Evolutionary conservation across 2,888 invertebrate species (phyloP).

Genomic region (Parapristionchus giblindavisi): DNA sequence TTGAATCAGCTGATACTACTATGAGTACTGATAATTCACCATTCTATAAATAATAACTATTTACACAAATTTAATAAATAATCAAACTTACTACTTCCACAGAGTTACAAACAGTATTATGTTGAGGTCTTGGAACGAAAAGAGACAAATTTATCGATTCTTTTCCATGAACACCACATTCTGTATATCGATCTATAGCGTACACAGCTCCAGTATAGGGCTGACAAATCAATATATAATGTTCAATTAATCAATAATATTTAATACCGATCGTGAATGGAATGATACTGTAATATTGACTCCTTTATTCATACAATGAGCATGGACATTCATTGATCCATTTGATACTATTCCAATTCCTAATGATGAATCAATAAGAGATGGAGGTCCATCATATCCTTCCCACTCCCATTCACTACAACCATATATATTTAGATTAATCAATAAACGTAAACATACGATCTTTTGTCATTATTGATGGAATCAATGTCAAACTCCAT

Average conservation of each 20-base stretch:
- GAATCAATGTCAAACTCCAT: no score
- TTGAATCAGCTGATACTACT: conserved; percentile 65
- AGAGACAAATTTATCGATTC: conserved; percentile 54
- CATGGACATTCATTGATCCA: conserved; percentile 42
- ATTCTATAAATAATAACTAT: conserved; percentile 49
- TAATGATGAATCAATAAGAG: conserved; percentile 39
- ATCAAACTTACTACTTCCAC: conserved; percentile 55
- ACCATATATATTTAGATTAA: background rate
- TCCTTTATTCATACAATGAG: conserved; percentile 52
- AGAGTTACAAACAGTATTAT: conserved; percentile 65
- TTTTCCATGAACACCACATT: conserved; percentile 60
- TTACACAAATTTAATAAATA: background rate
- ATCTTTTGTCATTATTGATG: no score
- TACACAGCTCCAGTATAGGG: conserved; percentile 67
- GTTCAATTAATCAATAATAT: background rate
- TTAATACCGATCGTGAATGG: no score
- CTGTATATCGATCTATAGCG: conserved; percentile 66
- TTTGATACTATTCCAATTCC: conserved; percentile 48
- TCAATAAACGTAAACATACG: no score
- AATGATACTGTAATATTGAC: conserved; percentile 54
- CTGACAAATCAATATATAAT: conserved; percentile 41
- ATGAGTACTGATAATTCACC: conserved; percentile 59
- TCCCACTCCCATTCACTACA: conserved; percentile 38
- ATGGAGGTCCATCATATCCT: conserved; percentile 40
- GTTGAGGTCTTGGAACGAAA: conserved; percentile 63